Conservation (phyloP, 37 sponge, comb jelly and placozoan species). For the Cladorhizidae sp. region DNA sequence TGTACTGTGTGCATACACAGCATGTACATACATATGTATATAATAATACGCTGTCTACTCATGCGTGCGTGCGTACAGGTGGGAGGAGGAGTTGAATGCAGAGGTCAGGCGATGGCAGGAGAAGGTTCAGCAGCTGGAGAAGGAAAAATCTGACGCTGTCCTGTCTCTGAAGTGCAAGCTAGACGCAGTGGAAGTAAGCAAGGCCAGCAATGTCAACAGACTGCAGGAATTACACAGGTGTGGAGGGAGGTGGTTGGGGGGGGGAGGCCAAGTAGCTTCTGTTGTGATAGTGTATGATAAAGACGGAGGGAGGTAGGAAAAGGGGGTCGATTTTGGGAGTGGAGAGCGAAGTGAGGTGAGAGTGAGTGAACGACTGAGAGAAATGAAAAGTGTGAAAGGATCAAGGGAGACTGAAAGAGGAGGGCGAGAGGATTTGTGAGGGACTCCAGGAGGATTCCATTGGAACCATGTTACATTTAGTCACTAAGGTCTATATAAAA, state of each 20-base stretch:
- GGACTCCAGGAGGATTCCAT: too few relatives aligned
- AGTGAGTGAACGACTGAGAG: neutral
- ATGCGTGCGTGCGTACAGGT: too few relatives aligned
- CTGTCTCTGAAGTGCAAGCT: constrained; percentile 44
- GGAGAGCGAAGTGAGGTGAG: too few relatives aligned
- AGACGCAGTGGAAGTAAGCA: constrained; percentile 41
- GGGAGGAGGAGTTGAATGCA: constrained; percentile 52
- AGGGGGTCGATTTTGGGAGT: too few relatives aligned
- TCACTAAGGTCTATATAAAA: too few relatives aligned
- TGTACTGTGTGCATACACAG: too few relatives aligned
- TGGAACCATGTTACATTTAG: too few relatives aligned
- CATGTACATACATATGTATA: too few relatives aligned
- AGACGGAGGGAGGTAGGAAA: too few relatives aligned
- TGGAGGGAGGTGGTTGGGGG: neutral
- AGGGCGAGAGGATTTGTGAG: neutral
- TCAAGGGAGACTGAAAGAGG: neutral
- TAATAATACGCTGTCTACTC: too few relatives aligned
- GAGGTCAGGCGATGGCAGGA: constrained; percentile 13
- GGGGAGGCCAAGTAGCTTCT: too few relatives aligned
- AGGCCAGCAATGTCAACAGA: constrained; percentile 49
- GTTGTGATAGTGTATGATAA: too few relatives aligned
- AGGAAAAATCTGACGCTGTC: constrained; percentile 55
- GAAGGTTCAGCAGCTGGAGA: constrained; percentile 46
- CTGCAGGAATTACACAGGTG: constrained; percentile 63
- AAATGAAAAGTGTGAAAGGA: neutral